A percentile compares a stretch with the other conserved stretches of the same genome.
These are phyloP conservation scores for Caradrina kadenii DNA, from an alignment of 2,888 invertebrate species.

Conservation along the genomic window DNA sequence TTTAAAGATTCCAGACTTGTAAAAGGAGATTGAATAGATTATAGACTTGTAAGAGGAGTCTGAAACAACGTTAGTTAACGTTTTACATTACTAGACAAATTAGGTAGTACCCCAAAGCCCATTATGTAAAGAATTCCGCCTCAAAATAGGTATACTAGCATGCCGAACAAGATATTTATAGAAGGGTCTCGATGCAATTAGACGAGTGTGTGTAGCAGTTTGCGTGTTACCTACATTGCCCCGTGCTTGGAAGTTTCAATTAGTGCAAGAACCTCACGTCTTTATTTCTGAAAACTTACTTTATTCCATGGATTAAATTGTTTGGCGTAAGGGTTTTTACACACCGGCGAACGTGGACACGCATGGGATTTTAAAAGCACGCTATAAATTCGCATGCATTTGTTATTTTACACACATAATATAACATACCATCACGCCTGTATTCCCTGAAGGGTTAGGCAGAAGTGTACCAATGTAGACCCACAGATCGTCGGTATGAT, in stretches of 20 bases:
- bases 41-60: no score
- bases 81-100: no score
- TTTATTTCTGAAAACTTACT: conserved; percentile 53
- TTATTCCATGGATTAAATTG: conserved; percentile 46
- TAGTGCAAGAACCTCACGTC: conserved; percentile 53
- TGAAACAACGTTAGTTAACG: background rate
- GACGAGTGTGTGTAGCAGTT: conserved; percentile 33
- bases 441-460: no score
- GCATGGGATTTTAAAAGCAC: conserved; percentile 33
- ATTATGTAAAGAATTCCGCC: background rate
- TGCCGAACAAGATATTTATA: conserved; percentile 22
- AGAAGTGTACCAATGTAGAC: no score
- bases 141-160: background rate
- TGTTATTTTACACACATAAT: conserved; percentile 15
- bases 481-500: no score
- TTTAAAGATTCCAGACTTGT: no score
- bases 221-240: conserved; percentile 45
- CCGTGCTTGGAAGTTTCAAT: conserved; percentile 54
- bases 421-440: no score
- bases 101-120: no score
- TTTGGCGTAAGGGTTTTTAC: conserved; percentile 35
- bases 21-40: no score
- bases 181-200: conserved; percentile 45
- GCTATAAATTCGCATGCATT: conserved; percentile 22
- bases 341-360: conserved; percentile 20